A percentile compares a stretch with the other conserved stretches of the same genome.
These are phyloP conservation scores for Phenganax stokvisi DNA, from an alignment of 92 coral and sea anemone genomes.

Conservation along the genomic window DNA sequence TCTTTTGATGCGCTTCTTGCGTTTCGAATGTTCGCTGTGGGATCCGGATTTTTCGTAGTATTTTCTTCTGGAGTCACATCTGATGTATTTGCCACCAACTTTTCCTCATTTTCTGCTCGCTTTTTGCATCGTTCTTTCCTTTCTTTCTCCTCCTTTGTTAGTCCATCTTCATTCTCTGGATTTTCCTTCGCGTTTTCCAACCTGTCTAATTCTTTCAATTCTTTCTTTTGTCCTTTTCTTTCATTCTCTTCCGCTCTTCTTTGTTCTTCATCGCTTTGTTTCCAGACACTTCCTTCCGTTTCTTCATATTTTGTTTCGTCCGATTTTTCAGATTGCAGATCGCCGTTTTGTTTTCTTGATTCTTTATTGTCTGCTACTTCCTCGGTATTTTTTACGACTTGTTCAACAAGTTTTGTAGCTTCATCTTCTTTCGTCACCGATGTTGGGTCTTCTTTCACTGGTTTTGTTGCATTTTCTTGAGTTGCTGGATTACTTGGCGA, in stretches of 20 bases:
- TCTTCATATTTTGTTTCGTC: not conserved
- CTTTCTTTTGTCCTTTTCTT: not conserved
- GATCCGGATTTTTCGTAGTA: not conserved
- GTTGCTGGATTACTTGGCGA: not conserved
- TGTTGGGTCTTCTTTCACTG: not conserved
- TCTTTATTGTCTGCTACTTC: not conserved
- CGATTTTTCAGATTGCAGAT: not conserved
- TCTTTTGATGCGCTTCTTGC: not conserved
- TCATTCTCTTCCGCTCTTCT: not conserved
- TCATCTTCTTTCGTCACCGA: slow-evolving; percentile 3
- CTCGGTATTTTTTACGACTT: not conserved
- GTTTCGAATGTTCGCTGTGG: not conserved
- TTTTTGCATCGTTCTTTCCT: not conserved
- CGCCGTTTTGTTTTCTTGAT: slow-evolving; percentile 11
- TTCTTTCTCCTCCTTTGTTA: not conserved
- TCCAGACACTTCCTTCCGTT: not conserved
- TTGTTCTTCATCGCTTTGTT: not conserved
- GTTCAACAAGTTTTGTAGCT: not conserved
- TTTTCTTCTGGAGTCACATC: not conserved
- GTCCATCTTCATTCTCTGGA: not conserved
- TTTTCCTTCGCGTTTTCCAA: not conserved
- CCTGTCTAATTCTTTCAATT: not conserved
- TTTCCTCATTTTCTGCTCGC: not conserved
- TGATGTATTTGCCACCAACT: not conserved
- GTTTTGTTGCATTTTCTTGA: not conserved